These are phyloP conservation scores for Engraulis encrasicolus DNA, from an alignment of 2,113 vertebrate genomes.

Conservation along the genomic window DNA sequence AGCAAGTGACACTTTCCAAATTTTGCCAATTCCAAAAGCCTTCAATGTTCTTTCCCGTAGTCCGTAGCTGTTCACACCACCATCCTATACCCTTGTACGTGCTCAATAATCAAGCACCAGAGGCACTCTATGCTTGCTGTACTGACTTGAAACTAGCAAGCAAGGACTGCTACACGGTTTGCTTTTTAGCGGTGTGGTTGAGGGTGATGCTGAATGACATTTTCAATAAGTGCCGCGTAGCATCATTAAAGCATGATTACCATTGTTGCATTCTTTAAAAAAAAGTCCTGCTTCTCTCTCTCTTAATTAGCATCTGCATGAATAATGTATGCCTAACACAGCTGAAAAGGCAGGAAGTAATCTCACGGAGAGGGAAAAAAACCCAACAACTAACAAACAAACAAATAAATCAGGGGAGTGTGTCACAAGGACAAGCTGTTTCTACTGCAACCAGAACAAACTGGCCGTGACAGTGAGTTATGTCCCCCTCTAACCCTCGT, in stretches of 20 bases:
- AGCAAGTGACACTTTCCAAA: too few species aligned
- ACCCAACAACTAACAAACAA: too few species aligned
- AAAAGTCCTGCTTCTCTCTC: background rate
- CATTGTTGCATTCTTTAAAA: background rate
- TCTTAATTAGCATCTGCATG: constrained; percentile 1
- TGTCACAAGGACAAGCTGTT: background rate
- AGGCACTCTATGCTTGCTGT: background rate
- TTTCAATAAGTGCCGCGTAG: background rate
- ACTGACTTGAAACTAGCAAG: background rate
- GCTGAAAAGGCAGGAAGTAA: background rate
- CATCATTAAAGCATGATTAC: constrained; percentile 6
- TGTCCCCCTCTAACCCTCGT: background rate
- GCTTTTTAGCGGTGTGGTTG: background rate
- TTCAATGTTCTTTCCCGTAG: too few species aligned
- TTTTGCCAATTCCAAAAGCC: too few species aligned
- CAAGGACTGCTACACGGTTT: background rate
- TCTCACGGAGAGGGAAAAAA: background rate
- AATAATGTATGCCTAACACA: constrained; percentile 1
- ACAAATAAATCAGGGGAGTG: background rate
- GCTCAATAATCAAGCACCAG: background rate
- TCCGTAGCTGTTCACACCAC: background rate
- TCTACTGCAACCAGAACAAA: background rate
- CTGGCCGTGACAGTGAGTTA: constrained; percentile 3
- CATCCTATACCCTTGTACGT: background rate
- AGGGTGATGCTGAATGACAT: background rate